Evolutionary conservation across 1,140 invertebrate species (phyloP).

Genomic region (Drosophila sp.): DNA sequence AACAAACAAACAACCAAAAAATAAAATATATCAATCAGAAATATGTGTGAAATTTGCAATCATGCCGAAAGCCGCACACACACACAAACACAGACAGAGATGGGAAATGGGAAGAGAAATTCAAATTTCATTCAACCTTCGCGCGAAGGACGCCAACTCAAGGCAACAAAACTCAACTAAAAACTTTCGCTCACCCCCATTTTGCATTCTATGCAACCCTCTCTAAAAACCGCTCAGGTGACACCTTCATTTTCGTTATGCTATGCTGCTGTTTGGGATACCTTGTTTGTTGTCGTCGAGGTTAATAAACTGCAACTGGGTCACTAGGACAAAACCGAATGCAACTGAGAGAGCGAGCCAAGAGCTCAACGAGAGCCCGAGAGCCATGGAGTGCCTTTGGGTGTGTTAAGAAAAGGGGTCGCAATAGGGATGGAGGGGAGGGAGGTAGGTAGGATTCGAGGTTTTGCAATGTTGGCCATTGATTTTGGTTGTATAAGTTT

Average conservation of each 20-base stretch:
- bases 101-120: neutral
- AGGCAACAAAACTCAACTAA: slow-evolving; percentile 27
- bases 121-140: slow-evolving; percentile 41
- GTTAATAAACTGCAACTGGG: slow-evolving; percentile 82
- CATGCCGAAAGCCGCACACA: neutral
- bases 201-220: neutral
- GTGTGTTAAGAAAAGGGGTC: neutral
- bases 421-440: neutral
- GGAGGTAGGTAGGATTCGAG: slow-evolving; percentile 8
- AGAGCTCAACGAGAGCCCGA: slow-evolving; percentile 13
- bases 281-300: slow-evolving; percentile 22
- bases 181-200: slow-evolving; percentile 35
- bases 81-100: neutral
- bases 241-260: slow-evolving; percentile 52
- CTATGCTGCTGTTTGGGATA: slow-evolving; percentile 36
- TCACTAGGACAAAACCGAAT: slow-evolving; percentile 76
- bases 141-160: slow-evolving; percentile 48
- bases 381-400: slow-evolving; percentile 11
- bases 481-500: slow-evolving; percentile 75
- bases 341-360: slow-evolving; percentile 39
- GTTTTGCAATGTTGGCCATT: slow-evolving; percentile 70
- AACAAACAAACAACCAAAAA: neutral
- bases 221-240: slow-evolving; percentile 12
- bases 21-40: neutral
- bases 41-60: slow-evolving; percentile 1